phyloP scores from a whole-genome alignment of 2,797 vertebrate genomes.

The Lycodopsis pacificus region DNA sequence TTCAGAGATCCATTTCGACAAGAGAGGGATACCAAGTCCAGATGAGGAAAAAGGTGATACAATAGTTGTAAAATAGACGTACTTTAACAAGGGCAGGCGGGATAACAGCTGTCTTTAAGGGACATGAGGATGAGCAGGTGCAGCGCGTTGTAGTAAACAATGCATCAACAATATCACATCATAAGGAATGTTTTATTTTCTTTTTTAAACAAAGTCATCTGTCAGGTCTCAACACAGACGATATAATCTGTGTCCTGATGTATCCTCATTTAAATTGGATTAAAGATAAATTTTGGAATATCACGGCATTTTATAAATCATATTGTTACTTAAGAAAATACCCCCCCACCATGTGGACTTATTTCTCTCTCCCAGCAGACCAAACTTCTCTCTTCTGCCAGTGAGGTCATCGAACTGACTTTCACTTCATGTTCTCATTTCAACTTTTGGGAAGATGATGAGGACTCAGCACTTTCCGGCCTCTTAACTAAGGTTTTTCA shows the following conservation, averaged over 20 bases:
- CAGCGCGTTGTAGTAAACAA: slow-evolving; percentile 3
- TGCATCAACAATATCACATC: not conserved
- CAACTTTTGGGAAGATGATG: slow-evolving; percentile 40
- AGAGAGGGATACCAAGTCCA: slow-evolving; percentile 40
- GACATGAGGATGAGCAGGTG: not conserved
- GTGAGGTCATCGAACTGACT: slow-evolving; percentile 23
- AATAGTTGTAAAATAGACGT: not conserved
- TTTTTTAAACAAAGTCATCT: not conserved
- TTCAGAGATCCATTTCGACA: slow-evolving; percentile 55
- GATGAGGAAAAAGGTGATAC: not conserved
- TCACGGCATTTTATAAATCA: not conserved
- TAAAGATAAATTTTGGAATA: not conserved
- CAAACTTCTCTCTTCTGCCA: slow-evolving; percentile 21
- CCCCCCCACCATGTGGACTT: not conserved
- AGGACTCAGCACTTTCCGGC: slow-evolving; percentile 30
- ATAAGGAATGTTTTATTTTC: not conserved
- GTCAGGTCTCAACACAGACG: not conserved
- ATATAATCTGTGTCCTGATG: not conserved
- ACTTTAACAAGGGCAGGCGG: not conserved
- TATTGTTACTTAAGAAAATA: not conserved
- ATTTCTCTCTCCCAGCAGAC: slow-evolving; percentile 2
- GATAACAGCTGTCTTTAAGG: slow-evolving; percentile 3
- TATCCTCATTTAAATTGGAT: not conserved
- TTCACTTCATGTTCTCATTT: slow-evolving; percentile 61
- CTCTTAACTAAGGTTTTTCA: not conserved